Evolutionary conservation across 2,797 vertebrate species (phyloP).

Genomic region (Euthynnus affinis): DNA sequence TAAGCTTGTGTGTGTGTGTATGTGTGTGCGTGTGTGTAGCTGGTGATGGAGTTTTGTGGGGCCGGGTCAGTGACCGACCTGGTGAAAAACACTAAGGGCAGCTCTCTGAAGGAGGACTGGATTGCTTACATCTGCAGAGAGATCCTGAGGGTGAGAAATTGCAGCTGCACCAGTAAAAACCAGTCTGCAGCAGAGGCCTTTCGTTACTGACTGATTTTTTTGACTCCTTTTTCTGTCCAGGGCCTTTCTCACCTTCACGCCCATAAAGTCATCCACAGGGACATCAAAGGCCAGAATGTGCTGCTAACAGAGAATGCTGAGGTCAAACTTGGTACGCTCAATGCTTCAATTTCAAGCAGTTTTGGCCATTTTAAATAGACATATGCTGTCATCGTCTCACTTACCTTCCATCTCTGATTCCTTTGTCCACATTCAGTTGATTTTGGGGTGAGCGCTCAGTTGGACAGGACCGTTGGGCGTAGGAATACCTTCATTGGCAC

Average conservation of each 20-base stretch:
- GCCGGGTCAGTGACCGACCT: conserved; percentile 95
- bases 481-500: conserved; percentile 97
- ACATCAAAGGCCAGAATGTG: conserved; percentile 97
- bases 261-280: conserved; percentile 96
- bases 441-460: conserved; percentile 95
- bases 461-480: conserved; percentile 94
- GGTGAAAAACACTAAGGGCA: conserved; percentile 96
- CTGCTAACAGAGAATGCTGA: conserved; percentile 95
- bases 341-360: neutral
- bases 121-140: conserved; percentile 96
- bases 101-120: conserved; percentile 94
- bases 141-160: conserved; percentile 89
- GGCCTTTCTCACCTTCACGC: conserved; percentile 94
- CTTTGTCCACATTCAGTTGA: conserved; percentile 86
- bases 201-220: conserved; percentile 15
- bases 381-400: neutral
- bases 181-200: conserved; percentile 4
- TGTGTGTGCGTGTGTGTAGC: conserved; percentile 78
- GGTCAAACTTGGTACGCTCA: conserved; percentile 92
- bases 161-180: neutral
- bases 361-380: neutral
- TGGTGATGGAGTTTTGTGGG: conserved; percentile 97
- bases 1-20: conserved; percentile 49
- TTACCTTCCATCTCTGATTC: neutral
- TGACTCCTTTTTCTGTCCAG: conserved; percentile 76